Conservation (phyloP, 1,140 invertebrate species). For the Pseudomyrmex pallidus region DNA sequence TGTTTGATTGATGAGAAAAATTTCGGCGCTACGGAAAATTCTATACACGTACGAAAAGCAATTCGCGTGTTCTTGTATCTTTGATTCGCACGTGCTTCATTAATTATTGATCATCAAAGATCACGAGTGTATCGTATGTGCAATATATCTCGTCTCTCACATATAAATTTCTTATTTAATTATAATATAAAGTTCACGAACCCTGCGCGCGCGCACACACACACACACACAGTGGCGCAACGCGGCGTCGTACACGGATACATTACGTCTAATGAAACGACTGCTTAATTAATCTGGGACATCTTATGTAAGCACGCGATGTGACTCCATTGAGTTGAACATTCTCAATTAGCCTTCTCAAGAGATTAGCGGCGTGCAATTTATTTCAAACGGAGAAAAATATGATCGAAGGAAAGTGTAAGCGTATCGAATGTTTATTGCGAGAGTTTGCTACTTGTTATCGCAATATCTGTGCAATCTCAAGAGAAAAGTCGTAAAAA, state of each 20-base stretch:
- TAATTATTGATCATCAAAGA: neutral
- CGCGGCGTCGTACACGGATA: neutral
- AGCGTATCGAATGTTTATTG: slow-evolving; percentile 9
- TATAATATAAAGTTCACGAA: neutral
- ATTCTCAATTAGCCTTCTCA: slow-evolving; percentile 35
- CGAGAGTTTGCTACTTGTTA: neutral
- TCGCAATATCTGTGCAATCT: neutral
- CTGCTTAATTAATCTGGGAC: slow-evolving; percentile 64
- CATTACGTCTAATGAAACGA: slow-evolving; percentile 46
- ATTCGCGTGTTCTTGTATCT: neutral
- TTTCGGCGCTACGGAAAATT: neutral
- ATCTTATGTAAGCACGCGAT: slow-evolving; percentile 50
- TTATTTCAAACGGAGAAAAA: slow-evolving; percentile 13
- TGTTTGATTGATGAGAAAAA: neutral
- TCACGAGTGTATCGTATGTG: neutral
- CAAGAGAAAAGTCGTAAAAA: too few species aligned
- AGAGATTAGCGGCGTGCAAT: slow-evolving; percentile 38
- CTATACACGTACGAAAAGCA: neutral
- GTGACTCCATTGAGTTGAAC: slow-evolving; percentile 18
- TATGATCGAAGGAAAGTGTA: slow-evolving; percentile 7
- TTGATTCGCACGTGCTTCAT: neutral
- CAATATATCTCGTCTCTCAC: neutral
- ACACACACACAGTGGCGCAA: neutral
- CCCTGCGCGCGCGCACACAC: neutral
- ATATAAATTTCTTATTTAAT: neutral